Conservation (phyloP, 2,797 vertebrate genomes). For the Myotis pilosus region DNA sequence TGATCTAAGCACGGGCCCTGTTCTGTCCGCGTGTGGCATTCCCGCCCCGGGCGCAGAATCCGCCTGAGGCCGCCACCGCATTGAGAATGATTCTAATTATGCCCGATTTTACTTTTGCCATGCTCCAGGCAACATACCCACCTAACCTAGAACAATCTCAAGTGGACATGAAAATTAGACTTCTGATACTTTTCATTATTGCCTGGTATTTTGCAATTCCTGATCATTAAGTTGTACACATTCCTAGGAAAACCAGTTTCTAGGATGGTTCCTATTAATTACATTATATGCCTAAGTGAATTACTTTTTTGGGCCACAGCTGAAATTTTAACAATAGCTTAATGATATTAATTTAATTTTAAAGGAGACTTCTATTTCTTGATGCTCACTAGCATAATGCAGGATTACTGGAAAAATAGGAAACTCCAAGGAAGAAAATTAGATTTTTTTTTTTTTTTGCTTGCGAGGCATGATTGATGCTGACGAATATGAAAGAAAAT, state of each 20-base stretch:
- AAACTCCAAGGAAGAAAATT: constrained; percentile 34
- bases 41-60: background rate
- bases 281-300: background rate
- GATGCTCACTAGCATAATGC: background rate
- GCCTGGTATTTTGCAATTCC: constrained; percentile 40
- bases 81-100: constrained; percentile 20
- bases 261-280: background rate
- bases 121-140: background rate
- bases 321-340: constrained; percentile 40
- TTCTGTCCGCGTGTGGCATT: background rate
- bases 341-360: constrained; percentile 30
- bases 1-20: background rate
- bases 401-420: constrained; percentile 18
- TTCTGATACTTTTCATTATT: constrained; percentile 7
- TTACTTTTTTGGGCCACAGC: background rate
- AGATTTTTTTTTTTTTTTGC: background rate
- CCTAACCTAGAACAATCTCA: background rate
- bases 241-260: background rate
- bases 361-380: constrained; percentile 28
- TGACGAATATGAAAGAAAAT: constrained; percentile 33
- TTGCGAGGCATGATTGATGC: constrained; percentile 27
- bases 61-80: background rate
- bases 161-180: constrained; percentile 1
- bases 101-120: background rate
- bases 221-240: constrained; percentile 1